A percentile compares a stretch with the other conserved stretches of the same genome.
Evolutionary conservation across 2,888 invertebrate species (phyloP).

Genomic region (Oscheius myriophilus): DNA sequence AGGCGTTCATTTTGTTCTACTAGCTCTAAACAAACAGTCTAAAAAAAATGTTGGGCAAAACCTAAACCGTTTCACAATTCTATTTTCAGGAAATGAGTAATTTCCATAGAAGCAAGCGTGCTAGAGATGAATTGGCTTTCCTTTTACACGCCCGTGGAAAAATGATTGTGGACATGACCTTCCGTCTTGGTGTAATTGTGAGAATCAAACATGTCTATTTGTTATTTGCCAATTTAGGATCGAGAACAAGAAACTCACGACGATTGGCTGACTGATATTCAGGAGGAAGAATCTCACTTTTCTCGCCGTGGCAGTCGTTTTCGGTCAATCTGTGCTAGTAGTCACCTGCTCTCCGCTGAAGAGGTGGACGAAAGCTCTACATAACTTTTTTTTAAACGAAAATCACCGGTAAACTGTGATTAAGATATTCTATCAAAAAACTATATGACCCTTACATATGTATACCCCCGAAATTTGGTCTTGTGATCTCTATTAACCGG

Average conservation of each 20-base stretch:
- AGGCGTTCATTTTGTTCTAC: too few species aligned
- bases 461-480: too few species aligned
- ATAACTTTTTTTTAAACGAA: too few species aligned
- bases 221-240: not conserved
- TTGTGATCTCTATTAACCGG: too few species aligned
- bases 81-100: not conserved
- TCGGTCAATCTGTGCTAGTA: constrained; percentile 11
- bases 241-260: constrained; percentile 25
- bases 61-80: too few species aligned
- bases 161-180: constrained; percentile 62
- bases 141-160: constrained; percentile 55
- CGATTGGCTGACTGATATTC: constrained; percentile 43
- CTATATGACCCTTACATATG: too few species aligned
- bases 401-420: too few species aligned
- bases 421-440: too few species aligned
- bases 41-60: too few species aligned
- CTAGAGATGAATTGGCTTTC: constrained; percentile 52
- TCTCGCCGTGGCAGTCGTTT: constrained; percentile 18
- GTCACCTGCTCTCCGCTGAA: constrained; percentile 15
- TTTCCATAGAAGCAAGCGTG: constrained; percentile 2
- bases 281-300: constrained; percentile 40
- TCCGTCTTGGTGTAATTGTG: constrained; percentile 43
- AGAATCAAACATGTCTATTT: not conserved
- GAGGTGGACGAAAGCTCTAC: constrained; percentile 15
- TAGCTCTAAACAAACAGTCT: too few species aligned